These are phyloP conservation scores for Thalpophila matura DNA, from an alignment of 2,888 invertebrate species.

Conservation along the genomic window DNA sequence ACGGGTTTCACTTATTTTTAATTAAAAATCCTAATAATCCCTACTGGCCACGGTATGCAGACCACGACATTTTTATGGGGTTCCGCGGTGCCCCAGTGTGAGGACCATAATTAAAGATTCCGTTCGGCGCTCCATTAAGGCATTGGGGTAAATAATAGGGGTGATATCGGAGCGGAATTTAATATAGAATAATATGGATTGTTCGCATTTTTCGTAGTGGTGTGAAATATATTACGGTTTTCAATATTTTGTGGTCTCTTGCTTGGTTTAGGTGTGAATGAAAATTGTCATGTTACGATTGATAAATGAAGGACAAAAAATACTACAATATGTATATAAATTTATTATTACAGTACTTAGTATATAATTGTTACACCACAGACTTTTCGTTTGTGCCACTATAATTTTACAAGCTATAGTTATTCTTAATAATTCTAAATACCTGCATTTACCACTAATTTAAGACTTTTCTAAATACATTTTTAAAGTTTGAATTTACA, in stretches of 20 bases:
- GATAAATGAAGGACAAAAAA: too few relatives aligned
- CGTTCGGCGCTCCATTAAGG: conserved; percentile 56
- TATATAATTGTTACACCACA: too few relatives aligned
- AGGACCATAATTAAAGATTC: conserved; percentile 57
- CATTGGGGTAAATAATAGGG: conserved; percentile 53
- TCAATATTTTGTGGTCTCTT: neutral
- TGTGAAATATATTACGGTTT: conserved; percentile 13
- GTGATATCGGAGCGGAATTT: conserved; percentile 52
- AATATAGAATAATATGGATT: conserved; percentile 53
- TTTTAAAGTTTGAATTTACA: too few relatives aligned
- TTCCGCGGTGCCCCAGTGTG: conserved; percentile 36
- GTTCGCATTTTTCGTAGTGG: conserved; percentile 42
- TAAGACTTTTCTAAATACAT: too few relatives aligned
- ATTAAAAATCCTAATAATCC: conserved; percentile 67
- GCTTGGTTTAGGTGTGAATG: neutral
- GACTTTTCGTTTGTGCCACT: too few relatives aligned
- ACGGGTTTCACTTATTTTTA: conserved; percentile 65
- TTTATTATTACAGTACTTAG: too few relatives aligned
- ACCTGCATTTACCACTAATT: too few relatives aligned
- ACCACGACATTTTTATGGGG: conserved; percentile 53
- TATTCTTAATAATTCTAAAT: too few relatives aligned
- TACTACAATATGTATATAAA: too few relatives aligned
- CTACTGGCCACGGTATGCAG: conserved; percentile 47
- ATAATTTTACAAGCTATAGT: too few relatives aligned
- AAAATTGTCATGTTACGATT: neutral